Conservation (phyloP, 35 echinoderm and acorn worm genomes). For the Ophiothrix spiculata region DNA sequence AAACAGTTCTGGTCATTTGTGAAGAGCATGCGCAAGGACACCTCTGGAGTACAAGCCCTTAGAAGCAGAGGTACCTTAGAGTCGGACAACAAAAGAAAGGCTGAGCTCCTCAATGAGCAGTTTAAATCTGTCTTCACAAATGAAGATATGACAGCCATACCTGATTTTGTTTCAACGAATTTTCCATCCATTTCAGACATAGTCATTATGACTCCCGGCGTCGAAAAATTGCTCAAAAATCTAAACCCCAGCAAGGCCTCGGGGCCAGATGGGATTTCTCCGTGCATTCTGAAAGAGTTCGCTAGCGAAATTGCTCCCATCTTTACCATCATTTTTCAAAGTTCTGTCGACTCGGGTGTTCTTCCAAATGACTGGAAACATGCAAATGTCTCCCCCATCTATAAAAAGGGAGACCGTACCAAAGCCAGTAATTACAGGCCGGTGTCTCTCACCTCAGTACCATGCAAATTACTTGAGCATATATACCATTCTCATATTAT, state of each 20-base stretch:
- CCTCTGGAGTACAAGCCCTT: neutral
- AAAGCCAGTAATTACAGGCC: neutral
- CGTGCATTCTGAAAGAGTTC: neutral
- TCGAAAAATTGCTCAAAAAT: neutral
- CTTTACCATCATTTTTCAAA: neutral
- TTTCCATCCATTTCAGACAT: neutral
- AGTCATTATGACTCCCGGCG: neutral
- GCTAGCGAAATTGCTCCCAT: neutral
- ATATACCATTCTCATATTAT: neutral
- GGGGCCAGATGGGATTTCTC: neutral
- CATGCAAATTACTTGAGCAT: neutral
- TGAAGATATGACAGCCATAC: neutral
- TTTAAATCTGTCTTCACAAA: neutral
- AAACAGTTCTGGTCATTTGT: neutral
- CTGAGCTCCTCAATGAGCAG: neutral
- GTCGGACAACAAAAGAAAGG: neutral
- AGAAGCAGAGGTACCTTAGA: neutral
- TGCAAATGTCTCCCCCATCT: neutral
- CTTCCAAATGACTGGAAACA: neutral
- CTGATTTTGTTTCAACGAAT: neutral
- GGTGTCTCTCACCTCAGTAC: neutral
- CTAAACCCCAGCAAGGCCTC: neutral
- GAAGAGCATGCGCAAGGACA: neutral
- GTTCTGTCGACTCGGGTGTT: neutral
- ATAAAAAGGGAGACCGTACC: neutral